Evolutionary conservation across 1,140 invertebrate genomes (phyloP), one percentile per base, ranked within the genome.

Genomic region (Drosophila oshimai): DNA sequence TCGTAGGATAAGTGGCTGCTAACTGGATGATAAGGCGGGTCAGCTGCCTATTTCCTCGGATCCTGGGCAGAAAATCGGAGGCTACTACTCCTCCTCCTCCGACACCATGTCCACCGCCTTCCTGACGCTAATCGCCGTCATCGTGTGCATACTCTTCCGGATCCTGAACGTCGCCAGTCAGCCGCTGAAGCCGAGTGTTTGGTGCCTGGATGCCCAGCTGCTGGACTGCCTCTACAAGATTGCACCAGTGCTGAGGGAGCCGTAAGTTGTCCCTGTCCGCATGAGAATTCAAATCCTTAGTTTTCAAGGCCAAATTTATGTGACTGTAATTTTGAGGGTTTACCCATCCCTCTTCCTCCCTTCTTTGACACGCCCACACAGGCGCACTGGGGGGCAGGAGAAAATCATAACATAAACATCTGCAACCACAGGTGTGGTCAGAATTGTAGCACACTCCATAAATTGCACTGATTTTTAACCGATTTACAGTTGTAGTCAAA

Each of bases 161-260:
- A 94, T 97, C 80, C 91, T 97, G 33, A 96, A 97, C 91, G 94
- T 97, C 39, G 95, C 95, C 89, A 96, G 95, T 76, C 93, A 95
- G 78, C 93, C 96, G 0, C 93, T 95, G 55, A 94, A 94, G 90
- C 96, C 96, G 13, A 91, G 93, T 44, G 92, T 97, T 20, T 94
- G 94, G 84, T 96, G 94, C 89, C 93, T 94, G 69, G 95, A 96
- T 91, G 92, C 93, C 61, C 93, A 93, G 50, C 96, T 97, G 91
- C 92, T 96, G 10, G 93, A 96, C 67, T 94, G 94, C 34, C 92
- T 97, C 13, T 92, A 96, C 47, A 95, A 95, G 81, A 94, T 95
- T 37, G 95, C 95, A 50, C 95, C 96, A 18, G 93, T 95, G 50
- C 92, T 97, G 17, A 92, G 93, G 71, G 94, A 96, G 91, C 94